These are phyloP conservation scores for Corvus hawaiiensis DNA, from an alignment of 2,113 vertebrate genomes.

Conservation along the genomic window DNA sequence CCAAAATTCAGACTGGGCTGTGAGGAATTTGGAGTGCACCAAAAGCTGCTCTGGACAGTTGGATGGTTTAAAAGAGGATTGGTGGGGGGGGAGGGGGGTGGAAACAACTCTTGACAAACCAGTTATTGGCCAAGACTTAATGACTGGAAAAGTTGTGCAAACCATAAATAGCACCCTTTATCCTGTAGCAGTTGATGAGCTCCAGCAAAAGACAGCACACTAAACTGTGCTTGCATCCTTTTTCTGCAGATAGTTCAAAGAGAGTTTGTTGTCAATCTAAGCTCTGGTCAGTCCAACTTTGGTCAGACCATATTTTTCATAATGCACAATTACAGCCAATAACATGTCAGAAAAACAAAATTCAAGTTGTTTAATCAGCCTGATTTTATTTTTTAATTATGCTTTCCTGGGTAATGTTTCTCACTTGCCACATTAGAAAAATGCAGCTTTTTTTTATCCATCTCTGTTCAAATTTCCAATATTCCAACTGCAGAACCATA, in stretches of 20 bases:
- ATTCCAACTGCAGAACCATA: background rate
- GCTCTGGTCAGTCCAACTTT: background rate
- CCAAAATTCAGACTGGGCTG: background rate
- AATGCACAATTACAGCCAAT: background rate
- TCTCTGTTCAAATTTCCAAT: background rate
- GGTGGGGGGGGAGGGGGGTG: accelerated
- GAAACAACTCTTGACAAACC: background rate
- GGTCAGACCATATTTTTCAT: background rate
- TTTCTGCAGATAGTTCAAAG: background rate
- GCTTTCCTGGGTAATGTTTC: background rate
- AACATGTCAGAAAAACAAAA: background rate
- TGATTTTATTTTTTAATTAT: background rate
- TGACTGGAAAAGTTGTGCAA: background rate
- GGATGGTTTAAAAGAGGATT: background rate
- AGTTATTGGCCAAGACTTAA: background rate
- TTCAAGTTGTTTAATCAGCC: background rate
- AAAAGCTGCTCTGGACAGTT: background rate
- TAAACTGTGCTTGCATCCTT: background rate
- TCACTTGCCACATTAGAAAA: background rate
- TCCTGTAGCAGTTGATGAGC: background rate
- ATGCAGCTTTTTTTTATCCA: background rate
- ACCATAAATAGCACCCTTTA: background rate
- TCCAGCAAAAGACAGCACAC: background rate
- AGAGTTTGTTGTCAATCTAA: background rate
- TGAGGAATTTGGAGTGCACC: background rate